These are phyloP conservation scores for Cyphomyrus plagiostoma DNA, from an alignment of 2,113 vertebrate genomes.

Conservation along the genomic window DNA sequence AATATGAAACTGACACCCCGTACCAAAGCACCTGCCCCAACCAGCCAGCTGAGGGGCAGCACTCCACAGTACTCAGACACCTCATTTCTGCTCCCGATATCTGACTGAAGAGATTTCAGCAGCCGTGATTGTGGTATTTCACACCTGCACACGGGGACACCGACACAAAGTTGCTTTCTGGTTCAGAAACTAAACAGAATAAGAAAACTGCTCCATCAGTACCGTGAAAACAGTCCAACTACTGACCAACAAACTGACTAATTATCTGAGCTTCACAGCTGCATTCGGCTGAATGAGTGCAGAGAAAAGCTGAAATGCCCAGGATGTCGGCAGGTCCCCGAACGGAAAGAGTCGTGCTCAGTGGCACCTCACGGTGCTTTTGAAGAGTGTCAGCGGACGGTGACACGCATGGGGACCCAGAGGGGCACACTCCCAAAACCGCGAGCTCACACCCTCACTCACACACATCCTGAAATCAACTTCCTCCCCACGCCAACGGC, in stretches of 20 bases:
- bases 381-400: not conserved
- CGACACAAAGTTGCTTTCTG: not conserved
- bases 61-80: not conserved
- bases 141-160: not conserved
- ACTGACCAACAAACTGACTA: not conserved
- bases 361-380: not conserved
- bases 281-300: not conserved
- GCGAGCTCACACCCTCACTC: not conserved
- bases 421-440: not conserved
- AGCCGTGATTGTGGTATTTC: not conserved
- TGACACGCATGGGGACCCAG: not conserved
- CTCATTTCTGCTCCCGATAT: not conserved
- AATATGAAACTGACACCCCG: not conserved
- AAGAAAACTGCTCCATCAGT: not conserved
- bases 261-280: not conserved
- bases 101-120: not conserved
- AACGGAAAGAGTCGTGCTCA: not conserved
- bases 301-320: not conserved
- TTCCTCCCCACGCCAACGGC: not conserved
- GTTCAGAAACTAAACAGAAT: not conserved
- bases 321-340: not conserved
- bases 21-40: not conserved
- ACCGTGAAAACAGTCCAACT: not conserved
- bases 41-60: not conserved
- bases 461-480: not conserved